phyloP scores from a whole-genome alignment of 23 tunicate genomes.

The Diplosoma virens region DNA sequence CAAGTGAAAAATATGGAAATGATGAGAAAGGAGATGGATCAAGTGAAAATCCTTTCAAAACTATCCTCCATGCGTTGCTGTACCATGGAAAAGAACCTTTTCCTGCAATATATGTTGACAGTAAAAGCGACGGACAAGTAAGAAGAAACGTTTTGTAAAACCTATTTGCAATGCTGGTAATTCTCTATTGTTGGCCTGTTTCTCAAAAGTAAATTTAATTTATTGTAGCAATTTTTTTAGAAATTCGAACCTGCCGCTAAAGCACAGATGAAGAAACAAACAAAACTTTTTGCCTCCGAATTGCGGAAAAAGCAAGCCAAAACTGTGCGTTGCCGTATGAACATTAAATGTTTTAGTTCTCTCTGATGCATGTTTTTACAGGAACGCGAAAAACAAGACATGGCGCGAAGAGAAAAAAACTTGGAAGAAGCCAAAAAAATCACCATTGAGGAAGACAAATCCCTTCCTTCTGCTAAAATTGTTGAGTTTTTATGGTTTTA shows the following conservation, averaged over 20 bases:
- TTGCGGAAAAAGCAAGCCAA: conserved; percentile 57
- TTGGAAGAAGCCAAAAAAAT: conserved; percentile 83
- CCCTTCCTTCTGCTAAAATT: conserved; percentile 57
- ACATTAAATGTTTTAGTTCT: not conserved
- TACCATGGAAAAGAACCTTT: conserved; percentile 49
- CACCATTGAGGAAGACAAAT: conserved; percentile 46
- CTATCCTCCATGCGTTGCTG: conserved; percentile 60
- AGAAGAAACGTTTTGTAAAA: not conserved
- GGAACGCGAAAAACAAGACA: conserved; percentile 65
- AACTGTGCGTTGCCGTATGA: conserved; percentile 12
- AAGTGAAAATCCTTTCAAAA: conserved; percentile 66
- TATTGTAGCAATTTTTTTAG: conserved; percentile 14
- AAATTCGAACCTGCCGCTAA: conserved; percentile 77
- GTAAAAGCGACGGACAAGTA: conserved; percentile 56
- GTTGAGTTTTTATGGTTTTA: too few species aligned
- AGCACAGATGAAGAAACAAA: conserved; percentile 85
- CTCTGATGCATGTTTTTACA: conserved; percentile 5
- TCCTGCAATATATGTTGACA: conserved; percentile 74
- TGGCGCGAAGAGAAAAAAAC: conserved; percentile 72
- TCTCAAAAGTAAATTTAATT: not conserved
- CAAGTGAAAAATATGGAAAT: conserved; percentile 79
- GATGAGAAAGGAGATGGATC: conserved; percentile 82
- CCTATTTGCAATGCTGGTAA: not conserved
- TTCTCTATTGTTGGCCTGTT: not conserved
- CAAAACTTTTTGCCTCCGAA: conserved; percentile 55